Evolutionary conservation across 2,888 invertebrate species (phyloP).

Genomic region (Leucoma salicis): DNA sequence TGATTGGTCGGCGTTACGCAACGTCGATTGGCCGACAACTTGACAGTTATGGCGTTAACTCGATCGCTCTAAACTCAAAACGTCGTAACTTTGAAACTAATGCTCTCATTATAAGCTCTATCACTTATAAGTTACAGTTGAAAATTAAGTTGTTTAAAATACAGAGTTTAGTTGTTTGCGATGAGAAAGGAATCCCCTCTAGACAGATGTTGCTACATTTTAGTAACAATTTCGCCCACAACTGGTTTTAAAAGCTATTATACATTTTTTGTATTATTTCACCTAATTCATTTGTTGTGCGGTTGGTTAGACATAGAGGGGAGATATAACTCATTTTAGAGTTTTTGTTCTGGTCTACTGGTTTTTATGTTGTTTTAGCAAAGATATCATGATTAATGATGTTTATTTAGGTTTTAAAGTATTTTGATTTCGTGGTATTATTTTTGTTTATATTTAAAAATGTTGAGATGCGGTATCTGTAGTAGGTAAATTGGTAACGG

Average conservation of each 20-base stretch:
- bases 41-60: conserved; percentile 81
- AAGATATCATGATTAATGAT: conserved; percentile 41
- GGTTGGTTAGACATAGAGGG: conserved; percentile 76
- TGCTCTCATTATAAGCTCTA: conserved; percentile 21
- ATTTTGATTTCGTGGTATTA: conserved; percentile 2
- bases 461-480: too few species aligned
- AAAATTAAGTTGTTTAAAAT: conserved; percentile 3
- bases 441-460: conserved; percentile 2
- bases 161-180: conserved; percentile 16
- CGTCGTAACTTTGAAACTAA: conserved; percentile 16
- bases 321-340: conserved; percentile 64
- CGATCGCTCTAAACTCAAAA: conserved; percentile 33
- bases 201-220: conserved; percentile 81
- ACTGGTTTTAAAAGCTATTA: conserved; percentile 71
- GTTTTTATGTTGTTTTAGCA: conserved; percentile 48
- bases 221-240: conserved; percentile 80
- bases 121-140: background rate
- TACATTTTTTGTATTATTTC: conserved; percentile 75
- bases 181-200: conserved; percentile 62
- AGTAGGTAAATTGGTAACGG: too few species aligned
- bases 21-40: conserved; percentile 75
- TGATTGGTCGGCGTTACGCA: conserved; percentile 65
- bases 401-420: conserved; percentile 28
- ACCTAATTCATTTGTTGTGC: conserved; percentile 78
- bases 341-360: conserved; percentile 65